phyloP scores from a whole-genome alignment of 2,113 vertebrate genomes.

The Urocynchramus pylzowi region DNA sequence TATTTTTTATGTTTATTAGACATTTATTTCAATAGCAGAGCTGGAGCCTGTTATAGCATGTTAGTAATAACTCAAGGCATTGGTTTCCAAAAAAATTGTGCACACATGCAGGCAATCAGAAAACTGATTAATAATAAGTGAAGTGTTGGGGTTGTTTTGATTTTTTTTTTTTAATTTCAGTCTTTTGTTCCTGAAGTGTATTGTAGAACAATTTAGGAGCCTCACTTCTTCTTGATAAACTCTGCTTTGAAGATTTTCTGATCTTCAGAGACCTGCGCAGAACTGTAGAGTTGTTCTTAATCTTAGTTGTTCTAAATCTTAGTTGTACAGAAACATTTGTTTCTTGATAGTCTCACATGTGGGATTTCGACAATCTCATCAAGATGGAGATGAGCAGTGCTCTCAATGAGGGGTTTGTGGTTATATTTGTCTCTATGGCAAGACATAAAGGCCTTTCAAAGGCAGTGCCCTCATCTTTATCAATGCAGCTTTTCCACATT shows the following conservation, averaged over 20 bases:
- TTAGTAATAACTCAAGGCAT: neutral
- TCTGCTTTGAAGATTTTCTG: neutral
- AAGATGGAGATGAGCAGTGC: neutral
- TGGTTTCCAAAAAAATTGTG: neutral
- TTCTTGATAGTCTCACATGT: neutral
- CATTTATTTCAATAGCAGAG: neutral
- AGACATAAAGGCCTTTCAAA: neutral
- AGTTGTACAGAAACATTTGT: neutral
- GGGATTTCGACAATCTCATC: neutral
- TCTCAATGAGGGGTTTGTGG: fast-evolving
- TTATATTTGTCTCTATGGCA: neutral
- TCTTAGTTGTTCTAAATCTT: neutral
- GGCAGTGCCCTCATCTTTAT: neutral
- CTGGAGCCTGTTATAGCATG: neutral
- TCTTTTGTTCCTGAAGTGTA: neutral
- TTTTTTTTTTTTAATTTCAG: neutral
- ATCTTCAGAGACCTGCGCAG: neutral
- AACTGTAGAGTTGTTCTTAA: neutral
- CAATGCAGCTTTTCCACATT: neutral
- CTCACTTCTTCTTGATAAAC: neutral
- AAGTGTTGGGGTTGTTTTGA: neutral
- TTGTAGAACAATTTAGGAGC: neutral
- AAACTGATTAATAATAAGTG: neutral
- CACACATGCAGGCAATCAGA: neutral
- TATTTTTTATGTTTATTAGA: neutral